Percentiles rank a stretch among this genome's conserved stretches.
These are phyloP conservation scores for Lasioglossum vierecki DNA, from an alignment of 2,888 invertebrate genomes.

Conservation along the genomic window DNA sequence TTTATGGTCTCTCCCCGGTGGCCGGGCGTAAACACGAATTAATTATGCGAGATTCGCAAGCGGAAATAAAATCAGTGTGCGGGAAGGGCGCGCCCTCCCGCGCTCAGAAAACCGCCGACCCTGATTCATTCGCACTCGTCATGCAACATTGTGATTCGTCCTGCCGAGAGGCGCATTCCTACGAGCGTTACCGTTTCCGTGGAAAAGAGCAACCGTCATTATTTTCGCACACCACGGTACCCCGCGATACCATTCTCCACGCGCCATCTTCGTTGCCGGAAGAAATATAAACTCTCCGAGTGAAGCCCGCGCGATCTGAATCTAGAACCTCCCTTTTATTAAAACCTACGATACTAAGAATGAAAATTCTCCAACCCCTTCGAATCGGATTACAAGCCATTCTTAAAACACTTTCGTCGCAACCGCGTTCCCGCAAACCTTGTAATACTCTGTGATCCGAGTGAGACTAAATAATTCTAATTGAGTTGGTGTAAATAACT, in stretches of 20 bases:
- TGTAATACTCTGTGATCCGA: not conserved
- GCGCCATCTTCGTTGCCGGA: conserved; percentile 5
- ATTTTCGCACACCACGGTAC: not conserved
- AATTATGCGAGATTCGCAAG: conserved; percentile 57
- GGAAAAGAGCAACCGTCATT: conserved; percentile 37
- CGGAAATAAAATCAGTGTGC: conserved; percentile 53
- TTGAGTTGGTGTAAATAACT: not conserved
- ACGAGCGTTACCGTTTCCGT: conserved; percentile 20
- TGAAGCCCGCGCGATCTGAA: not conserved
- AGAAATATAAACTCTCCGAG: not conserved
- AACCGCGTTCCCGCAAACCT: not conserved
- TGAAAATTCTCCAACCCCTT: not conserved
- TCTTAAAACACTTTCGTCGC: not conserved
- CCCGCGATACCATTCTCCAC: not conserved
- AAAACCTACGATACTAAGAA: not conserved
- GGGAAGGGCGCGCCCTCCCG: conserved; percentile 35
- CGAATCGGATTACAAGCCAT: not conserved
- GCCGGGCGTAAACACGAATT: conserved; percentile 39
- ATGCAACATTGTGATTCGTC: conserved; percentile 47
- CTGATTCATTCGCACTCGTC: conserved; percentile 48
- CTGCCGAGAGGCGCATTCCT: conserved; percentile 26
- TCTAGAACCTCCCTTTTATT: not conserved
- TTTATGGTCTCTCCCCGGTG: conserved; percentile 22
- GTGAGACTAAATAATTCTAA: not conserved
- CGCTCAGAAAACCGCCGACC: not conserved